A percentile compares a stretch with the other conserved stretches of the same genome.
Evolutionary conservation across 30 jellyfish, hydroid and myxozoan genomes (phyloP).

Genomic region (Aurelia aurita complex sp. Pacific): DNA sequence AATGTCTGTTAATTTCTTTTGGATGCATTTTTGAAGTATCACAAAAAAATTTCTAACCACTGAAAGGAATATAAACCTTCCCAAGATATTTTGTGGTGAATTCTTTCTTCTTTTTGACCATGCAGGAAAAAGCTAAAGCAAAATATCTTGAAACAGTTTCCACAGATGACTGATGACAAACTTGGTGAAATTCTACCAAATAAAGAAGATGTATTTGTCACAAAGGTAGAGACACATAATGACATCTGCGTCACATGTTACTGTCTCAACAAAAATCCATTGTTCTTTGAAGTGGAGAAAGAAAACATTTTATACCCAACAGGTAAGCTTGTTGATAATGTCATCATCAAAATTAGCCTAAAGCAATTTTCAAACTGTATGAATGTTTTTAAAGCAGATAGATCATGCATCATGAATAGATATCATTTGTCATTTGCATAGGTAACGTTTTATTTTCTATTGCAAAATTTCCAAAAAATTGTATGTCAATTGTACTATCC

Average conservation of each 20-base stretch:
- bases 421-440: too few relatives aligned
- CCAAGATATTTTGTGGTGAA: neutral
- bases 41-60: neutral
- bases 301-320: conserved; percentile 72
- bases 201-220: conserved; percentile 85
- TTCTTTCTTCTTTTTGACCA: neutral
- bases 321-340: conserved; percentile 44
- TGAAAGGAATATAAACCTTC: neutral
- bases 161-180: conserved; percentile 58
- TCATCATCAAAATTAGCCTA: too few relatives aligned
- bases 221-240: conserved; percentile 65
- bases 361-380: too few relatives aligned
- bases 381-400: too few relatives aligned
- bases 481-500: too few relatives aligned
- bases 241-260: conserved; percentile 71
- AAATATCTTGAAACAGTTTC: conserved; percentile 47
- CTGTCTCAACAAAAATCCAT: conserved; percentile 71
- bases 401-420: too few relatives aligned
- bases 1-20: too few relatives aligned
- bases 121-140: conserved; percentile 85
- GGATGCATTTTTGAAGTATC: too few relatives aligned
- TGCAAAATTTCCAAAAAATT: too few relatives aligned
- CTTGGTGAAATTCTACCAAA: conserved; percentile 56
- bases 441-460: too few relatives aligned
- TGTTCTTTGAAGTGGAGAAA: conserved; percentile 82